These are phyloP conservation scores for Parnassius apollo DNA, from an alignment of 2,888 invertebrate genomes.

Conservation along the genomic window DNA sequence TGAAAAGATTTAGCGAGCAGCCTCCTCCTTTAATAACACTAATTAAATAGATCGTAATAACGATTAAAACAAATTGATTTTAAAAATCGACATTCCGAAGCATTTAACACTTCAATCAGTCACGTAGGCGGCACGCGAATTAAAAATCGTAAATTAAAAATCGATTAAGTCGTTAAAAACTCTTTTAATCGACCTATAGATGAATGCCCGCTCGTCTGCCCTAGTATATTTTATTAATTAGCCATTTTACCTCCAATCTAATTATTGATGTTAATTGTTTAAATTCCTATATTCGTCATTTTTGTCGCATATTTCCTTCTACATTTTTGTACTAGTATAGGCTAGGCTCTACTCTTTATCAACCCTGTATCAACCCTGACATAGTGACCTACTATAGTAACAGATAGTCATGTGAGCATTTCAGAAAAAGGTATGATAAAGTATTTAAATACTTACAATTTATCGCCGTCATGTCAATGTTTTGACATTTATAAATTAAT, in stretches of 20 bases:
- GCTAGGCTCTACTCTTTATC: too few relatives aligned
- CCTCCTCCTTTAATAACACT: neutral
- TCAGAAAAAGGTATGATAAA: constrained; percentile 8
- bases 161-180: constrained; percentile 34
- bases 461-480: neutral
- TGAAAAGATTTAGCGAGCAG: neutral
- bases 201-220: constrained; percentile 1
- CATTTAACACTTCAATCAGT: constrained; percentile 27
- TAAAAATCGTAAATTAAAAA: constrained; percentile 38
- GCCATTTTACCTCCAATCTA: neutral
- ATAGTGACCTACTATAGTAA: constrained; percentile 18
- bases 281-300: too few relatives aligned
- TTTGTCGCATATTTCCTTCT: too few relatives aligned
- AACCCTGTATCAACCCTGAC: constrained; percentile 15
- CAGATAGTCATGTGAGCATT: constrained; percentile 14
- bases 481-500: too few relatives aligned
- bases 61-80: constrained; percentile 3
- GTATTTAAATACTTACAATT: neutral
- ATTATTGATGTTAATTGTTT: too few relatives aligned
- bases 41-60: constrained; percentile 5
- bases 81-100: neutral
- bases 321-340: too few relatives aligned
- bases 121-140: constrained; percentile 49
- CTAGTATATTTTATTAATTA: constrained; percentile 1
- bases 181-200: constrained; percentile 15